Evolutionary conservation across 2,113 vertebrate genomes (phyloP).

Genomic region (Pygoscelis antarcticus): DNA sequence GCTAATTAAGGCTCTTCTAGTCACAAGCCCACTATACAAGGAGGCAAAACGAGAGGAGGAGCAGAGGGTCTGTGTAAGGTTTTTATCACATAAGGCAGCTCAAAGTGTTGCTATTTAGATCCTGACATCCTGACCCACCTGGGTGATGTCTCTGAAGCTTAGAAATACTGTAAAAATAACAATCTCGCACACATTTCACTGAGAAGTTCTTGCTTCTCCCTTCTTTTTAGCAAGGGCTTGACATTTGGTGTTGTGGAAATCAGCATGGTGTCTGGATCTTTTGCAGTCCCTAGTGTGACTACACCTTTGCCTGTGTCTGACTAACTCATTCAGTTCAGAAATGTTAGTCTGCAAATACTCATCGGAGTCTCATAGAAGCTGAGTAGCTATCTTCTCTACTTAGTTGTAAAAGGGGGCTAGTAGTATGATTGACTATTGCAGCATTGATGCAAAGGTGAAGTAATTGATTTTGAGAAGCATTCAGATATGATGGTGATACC

Average conservation of each 20-base stretch:
- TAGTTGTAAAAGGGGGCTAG: neutral
- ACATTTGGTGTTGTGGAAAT: neutral
- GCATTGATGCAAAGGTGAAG: neutral
- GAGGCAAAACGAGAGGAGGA: constrained; percentile 1
- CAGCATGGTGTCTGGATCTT: neutral
- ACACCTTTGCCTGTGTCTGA: neutral
- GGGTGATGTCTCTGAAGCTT: neutral
- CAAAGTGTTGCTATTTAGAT: neutral
- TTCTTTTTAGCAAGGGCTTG: neutral
- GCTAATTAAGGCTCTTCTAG: neutral
- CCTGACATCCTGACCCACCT: neutral
- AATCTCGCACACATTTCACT: neutral
- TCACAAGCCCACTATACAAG: neutral
- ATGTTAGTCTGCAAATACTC: neutral
- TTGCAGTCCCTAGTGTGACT: neutral
- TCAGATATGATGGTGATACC: neutral
- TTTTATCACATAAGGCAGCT: neutral
- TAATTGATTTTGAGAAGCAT: neutral
- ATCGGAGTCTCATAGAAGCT: neutral
- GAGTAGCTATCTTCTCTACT: neutral
- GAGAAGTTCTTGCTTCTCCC: neutral
- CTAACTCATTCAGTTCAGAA: neutral
- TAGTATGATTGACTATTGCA: neutral
- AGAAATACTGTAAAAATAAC: neutral
- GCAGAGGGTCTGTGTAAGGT: neutral